Conservation (phyloP, 2,113 vertebrate genomes). For the Athene cunicularia region DNA sequence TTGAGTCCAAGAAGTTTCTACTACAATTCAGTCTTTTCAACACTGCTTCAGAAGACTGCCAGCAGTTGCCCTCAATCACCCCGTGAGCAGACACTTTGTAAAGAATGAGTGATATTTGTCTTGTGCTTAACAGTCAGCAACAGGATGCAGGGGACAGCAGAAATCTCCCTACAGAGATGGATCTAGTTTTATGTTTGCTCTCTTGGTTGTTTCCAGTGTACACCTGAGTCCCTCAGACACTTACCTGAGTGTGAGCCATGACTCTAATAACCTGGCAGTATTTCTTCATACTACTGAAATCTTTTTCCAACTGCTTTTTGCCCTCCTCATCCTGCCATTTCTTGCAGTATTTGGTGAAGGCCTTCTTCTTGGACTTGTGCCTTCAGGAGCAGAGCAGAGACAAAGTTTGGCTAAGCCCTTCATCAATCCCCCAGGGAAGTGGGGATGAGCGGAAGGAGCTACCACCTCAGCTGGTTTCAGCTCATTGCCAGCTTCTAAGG, state of each 20-base stretch:
- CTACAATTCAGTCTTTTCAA: background rate
- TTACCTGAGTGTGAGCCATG: conserved; percentile 94
- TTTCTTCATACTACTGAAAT: conserved; percentile 96
- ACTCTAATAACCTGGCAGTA: conserved; percentile 96
- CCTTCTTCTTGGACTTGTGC: conserved; percentile 99
- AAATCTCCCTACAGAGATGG: background rate
- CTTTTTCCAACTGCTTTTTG: conserved; percentile 98
- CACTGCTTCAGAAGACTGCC: background rate
- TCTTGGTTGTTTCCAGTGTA: background rate
- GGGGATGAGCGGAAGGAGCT: conserved; percentile 70
- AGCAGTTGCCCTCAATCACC: background rate
- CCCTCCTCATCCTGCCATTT: conserved; percentile 99
- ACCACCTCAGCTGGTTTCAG: conserved; percentile 67
- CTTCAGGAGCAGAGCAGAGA: conserved; percentile 82
- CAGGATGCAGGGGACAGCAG: background rate
- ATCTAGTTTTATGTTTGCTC: background rate
- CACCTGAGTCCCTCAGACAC: background rate
- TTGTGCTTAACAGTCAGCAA: background rate
- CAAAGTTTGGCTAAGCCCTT: conserved; percentile 72
- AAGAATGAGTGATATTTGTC: background rate
- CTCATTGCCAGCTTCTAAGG: conserved; percentile 94
- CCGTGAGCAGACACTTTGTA: background rate
- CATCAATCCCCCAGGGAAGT: conserved; percentile 61
- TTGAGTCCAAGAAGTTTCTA: background rate
- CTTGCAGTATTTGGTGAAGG: conserved; percentile 98